Percentiles rank a stretch among this genome's conserved stretches.
Evolutionary conservation across 2,113 vertebrate genomes (phyloP).

Genomic region (Ardeotis arabs): DNA sequence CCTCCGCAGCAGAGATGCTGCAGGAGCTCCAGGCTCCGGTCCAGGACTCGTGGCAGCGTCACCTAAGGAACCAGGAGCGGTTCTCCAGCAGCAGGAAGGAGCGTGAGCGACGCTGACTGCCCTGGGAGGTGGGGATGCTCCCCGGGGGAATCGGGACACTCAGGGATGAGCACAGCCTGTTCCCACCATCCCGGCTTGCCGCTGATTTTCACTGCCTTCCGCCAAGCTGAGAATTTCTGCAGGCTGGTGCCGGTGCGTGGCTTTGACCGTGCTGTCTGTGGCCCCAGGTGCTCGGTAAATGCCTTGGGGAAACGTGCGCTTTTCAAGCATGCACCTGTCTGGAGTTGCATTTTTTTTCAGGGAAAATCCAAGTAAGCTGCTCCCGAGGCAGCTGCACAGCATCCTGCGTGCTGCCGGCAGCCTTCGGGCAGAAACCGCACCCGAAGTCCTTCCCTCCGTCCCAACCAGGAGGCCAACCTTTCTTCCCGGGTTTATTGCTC

Average conservation of each 20-base stretch:
- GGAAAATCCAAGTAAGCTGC: not conserved
- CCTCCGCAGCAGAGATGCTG: not conserved
- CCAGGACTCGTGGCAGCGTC: not conserved
- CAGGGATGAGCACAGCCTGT: not conserved
- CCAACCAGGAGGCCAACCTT: not conserved
- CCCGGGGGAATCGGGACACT: not conserved
- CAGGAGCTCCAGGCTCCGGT: not conserved
- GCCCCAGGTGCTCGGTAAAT: not conserved
- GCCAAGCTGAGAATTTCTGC: not conserved
- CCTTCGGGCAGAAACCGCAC: not conserved
- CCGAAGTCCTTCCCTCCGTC: not conserved
- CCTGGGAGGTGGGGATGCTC: not conserved
- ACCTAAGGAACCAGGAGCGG: accelerated
- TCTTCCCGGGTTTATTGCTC: not conserved
- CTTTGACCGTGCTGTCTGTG: not conserved
- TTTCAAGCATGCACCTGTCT: not conserved
- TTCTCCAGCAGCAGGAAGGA: not conserved
- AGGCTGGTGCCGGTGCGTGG: not conserved
- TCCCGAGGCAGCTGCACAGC: not conserved
- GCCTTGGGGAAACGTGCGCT: not conserved
- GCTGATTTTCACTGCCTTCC: not conserved
- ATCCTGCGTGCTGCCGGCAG: not conserved
- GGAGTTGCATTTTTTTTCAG: not conserved
- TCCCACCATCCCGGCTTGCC: not conserved
- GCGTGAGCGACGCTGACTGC: not conserved